Evolutionary conservation across 2,797 vertebrate species (phyloP).

Genomic region (Florisuga fusca): DNA sequence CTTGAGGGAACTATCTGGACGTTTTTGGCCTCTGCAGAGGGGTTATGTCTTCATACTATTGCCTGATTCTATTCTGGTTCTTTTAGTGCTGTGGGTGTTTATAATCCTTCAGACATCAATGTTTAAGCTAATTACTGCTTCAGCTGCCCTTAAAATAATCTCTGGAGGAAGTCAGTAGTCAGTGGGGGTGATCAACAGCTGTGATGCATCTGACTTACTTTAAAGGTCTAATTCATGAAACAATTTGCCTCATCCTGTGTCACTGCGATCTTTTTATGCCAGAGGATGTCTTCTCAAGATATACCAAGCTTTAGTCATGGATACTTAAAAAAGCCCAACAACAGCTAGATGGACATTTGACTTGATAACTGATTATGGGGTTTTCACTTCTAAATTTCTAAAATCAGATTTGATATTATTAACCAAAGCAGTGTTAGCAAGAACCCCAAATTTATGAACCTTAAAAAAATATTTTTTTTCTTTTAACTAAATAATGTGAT

Average conservation of each 20-base stretch:
- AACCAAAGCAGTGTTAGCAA: neutral
- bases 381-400: neutral
- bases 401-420: neutral
- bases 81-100: neutral
- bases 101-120: neutral
- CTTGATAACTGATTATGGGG: neutral
- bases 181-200: neutral
- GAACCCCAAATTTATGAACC: rapidly evolving
- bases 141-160: neutral
- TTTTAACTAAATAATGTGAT: neutral
- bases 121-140: neutral
- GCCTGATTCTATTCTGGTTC: neutral
- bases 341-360: neutral
- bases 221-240: neutral
- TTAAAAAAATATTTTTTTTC: neutral
- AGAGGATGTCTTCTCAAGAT: neutral
- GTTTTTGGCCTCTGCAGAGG: neutral
- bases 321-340: neutral
- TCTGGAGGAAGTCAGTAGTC: neutral
- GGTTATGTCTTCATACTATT: neutral
- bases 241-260: neutral
- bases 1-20: neutral
- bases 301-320: neutral
- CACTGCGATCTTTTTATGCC: neutral
- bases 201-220: neutral